These are phyloP conservation scores for Spizella passerina DNA, from an alignment of 2,797 vertebrate genomes.

Conservation along the genomic window DNA sequence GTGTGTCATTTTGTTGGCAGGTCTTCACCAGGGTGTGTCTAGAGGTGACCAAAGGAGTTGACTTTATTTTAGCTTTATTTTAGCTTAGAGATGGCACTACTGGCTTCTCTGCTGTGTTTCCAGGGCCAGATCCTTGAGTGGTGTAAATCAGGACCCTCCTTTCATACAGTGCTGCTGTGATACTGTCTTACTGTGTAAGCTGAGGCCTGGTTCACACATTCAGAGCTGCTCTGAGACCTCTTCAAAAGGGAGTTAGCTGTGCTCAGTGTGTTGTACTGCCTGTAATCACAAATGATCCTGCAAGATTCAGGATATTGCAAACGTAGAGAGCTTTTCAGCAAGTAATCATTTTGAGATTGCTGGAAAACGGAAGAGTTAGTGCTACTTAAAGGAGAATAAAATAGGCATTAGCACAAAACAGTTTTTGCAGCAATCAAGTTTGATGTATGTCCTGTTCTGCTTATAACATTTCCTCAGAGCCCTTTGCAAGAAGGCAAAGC, in stretches of 20 bases:
- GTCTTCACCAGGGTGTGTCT: neutral
- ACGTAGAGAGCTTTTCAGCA: neutral
- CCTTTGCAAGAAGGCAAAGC: neutral
- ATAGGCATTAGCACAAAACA: slow-evolving; percentile 39
- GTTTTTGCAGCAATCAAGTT: slow-evolving; percentile 16
- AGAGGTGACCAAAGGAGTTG: neutral
- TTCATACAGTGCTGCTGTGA: neutral
- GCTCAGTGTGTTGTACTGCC: neutral
- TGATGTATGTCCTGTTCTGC: slow-evolving; percentile 5
- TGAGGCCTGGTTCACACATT: neutral
- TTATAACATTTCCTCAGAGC: slow-evolving; percentile 4
- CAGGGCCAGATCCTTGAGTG: neutral
- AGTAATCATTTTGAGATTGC: neutral
- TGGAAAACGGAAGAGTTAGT: slow-evolving; percentile 3
- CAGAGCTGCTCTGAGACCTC: neutral
- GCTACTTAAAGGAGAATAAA: slow-evolving; percentile 28
- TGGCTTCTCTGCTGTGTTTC: neutral
- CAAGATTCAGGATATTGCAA: neutral
- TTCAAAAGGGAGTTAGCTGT: neutral
- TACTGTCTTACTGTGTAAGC: neutral
- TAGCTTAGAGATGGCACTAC: neutral
- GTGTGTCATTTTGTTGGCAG: neutral
- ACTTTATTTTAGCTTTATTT: neutral
- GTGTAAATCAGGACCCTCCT: neutral
- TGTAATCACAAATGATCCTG: neutral